phyloP scores from a whole-genome alignment of 2,113 vertebrate genomes.

The Hepsetus odoe region DNA sequence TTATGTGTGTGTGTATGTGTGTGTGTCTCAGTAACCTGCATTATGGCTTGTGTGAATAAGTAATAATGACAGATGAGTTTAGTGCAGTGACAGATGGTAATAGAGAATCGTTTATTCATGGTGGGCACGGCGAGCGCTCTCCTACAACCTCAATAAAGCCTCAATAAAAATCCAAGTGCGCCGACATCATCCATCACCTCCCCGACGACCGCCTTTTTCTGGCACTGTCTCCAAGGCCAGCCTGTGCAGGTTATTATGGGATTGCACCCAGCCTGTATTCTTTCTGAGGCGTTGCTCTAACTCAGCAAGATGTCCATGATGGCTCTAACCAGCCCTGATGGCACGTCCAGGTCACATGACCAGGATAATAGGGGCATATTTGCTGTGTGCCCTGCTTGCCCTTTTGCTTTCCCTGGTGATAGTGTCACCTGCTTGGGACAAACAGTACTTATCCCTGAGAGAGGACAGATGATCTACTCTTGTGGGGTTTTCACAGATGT shows the following conservation, averaged over 20 bases:
- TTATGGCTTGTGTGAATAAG: constrained; percentile 53
- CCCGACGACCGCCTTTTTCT: constrained; percentile 38
- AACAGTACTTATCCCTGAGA: constrained; percentile 36
- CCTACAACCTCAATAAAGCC: constrained; percentile 57
- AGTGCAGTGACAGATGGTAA: constrained; percentile 50
- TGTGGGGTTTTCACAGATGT: not conserved
- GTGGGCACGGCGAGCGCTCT: constrained; percentile 40
- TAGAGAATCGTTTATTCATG: constrained; percentile 58
- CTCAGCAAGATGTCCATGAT: constrained; percentile 33
- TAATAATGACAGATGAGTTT: constrained; percentile 54
- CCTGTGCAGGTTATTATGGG: constrained; percentile 34
- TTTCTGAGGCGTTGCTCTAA: constrained; percentile 15
- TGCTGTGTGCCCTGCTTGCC: constrained; percentile 23
- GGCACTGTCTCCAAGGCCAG: constrained; percentile 52
- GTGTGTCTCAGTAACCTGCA: constrained; percentile 32
- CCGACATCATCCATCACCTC: constrained; percentile 52
- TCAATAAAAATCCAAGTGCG: constrained; percentile 43
- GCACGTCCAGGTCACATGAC: constrained; percentile 16
- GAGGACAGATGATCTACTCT: not conserved
- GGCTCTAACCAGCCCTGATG: constrained; percentile 35
- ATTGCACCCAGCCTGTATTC: constrained; percentile 42
- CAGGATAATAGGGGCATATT: constrained; percentile 30
- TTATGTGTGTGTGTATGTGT: constrained; percentile 9
- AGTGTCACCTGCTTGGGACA: constrained; percentile 33
- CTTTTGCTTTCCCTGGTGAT: constrained; percentile 35